Evolutionary conservation across 1,140 invertebrate genomes (phyloP).

Genomic region (Liolophura sinensis): DNA sequence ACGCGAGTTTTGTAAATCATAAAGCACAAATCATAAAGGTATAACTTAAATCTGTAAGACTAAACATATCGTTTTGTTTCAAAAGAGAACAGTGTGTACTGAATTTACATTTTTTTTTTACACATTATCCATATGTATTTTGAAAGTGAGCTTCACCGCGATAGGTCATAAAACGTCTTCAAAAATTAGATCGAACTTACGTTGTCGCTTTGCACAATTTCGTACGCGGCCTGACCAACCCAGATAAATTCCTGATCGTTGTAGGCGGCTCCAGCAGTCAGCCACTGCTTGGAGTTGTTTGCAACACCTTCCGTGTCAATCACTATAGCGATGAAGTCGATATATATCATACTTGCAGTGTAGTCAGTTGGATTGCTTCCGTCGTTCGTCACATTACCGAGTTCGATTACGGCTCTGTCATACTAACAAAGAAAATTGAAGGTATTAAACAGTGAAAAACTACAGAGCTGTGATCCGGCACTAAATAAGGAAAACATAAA

Average conservation of each 20-base stretch:
- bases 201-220: neutral
- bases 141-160: too few species aligned
- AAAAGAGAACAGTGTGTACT: too few species aligned
- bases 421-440: slow-evolving; percentile 44
- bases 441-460: neutral
- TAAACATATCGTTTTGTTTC: too few species aligned
- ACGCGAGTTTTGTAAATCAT: too few species aligned
- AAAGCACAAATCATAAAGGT: too few species aligned
- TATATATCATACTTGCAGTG: slow-evolving; percentile 27
- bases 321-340: slow-evolving; percentile 56
- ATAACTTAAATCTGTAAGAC: too few species aligned
- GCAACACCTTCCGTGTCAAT: slow-evolving; percentile 20
- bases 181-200: too few species aligned
- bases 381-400: slow-evolving; percentile 55
- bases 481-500: too few species aligned
- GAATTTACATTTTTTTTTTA: too few species aligned
- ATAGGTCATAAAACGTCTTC: too few species aligned
- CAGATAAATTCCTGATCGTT: slow-evolving; percentile 57
- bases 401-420: slow-evolving; percentile 56
- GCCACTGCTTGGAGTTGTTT: slow-evolving; percentile 38
- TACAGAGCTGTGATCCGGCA: too few species aligned
- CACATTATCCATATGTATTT: too few species aligned
- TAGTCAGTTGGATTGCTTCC: slow-evolving; percentile 5
- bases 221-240: slow-evolving; percentile 57
- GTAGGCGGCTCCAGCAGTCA: slow-evolving; percentile 61